Base-by-base conservation (phyloP, 2,797 vertebrate species). In the Aulostomus chinensis region DNA sequence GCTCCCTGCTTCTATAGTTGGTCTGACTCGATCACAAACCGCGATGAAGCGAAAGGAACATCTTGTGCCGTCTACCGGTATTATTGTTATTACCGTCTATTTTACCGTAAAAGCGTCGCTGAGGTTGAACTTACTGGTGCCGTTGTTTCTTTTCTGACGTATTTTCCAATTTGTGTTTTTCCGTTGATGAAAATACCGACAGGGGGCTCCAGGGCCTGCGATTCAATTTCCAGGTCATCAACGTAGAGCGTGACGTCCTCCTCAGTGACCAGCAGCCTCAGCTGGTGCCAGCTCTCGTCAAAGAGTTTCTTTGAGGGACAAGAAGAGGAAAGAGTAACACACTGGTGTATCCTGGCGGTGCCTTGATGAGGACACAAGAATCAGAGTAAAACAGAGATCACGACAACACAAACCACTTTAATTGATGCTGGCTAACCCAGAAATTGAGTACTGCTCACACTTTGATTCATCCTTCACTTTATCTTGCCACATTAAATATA, bases 151-250 rank as follows among this genome's bases (percentile, higher is more conserved):
- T 97, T 98, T 32, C 85, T 88, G 84, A 94, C 90, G 61, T 98
- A 98, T 72, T 99, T 99, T 80, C 96, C 97, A 72, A 99, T 92
- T 90, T 99, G 96, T 7, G 95, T 98, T 81, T 95, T 88, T 68
- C 97, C 97, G 48, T 93, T 96, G 68, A 97, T 94, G 76, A 96
- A 98, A 83, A 99, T 98, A 43, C 96, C 96, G 68, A 93, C 83
- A 67, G 94, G 93, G 49, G 94, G 92, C 70, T 95, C 88, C 43
- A 99, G 78, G 18, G 90, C 36, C 54, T 92, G 88, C 0, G 18
- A 91, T 85, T 97, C 93, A 47, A 94, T 88, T 87, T 93, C 93
- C 85, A 94, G 87, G 73, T 94, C 92, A 80, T 99, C 96, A 5
- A 98, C 90, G 68, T 95, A 96, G 18, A 99, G 89, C 9, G 95